Conservation (phyloP, 2,888 invertebrate genomes). For the Agrilus cyanescens region DNA sequence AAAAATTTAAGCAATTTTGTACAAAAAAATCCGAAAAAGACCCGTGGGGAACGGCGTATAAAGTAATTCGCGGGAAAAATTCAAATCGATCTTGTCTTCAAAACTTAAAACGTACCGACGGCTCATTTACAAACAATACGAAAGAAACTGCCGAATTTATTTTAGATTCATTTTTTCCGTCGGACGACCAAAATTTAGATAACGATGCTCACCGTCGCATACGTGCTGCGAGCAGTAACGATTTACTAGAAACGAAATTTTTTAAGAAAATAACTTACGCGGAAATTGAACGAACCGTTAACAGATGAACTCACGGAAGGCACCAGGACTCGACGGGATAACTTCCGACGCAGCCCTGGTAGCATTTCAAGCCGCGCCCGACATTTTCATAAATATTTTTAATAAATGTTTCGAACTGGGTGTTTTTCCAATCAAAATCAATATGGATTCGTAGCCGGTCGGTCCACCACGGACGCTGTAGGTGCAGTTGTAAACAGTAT, state of each 20-base stretch:
- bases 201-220: background rate
- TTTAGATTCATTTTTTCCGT: slow-evolving; percentile 3
- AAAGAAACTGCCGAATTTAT: slow-evolving; percentile 1
- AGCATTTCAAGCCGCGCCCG: slow-evolving; percentile 1
- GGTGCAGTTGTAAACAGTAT: background rate
- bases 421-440: background rate
- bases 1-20: slow-evolving; percentile 9
- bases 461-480: no score
- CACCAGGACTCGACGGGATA: slow-evolving; percentile 5
- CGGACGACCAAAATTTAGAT: slow-evolving; percentile 2
- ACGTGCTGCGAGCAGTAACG: no score
- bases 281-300: slow-evolving; percentile 4
- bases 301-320: slow-evolving; percentile 3
- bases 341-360: slow-evolving; percentile 4
- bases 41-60: slow-evolving; percentile 11
- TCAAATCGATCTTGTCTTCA: background rate
- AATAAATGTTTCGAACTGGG: slow-evolving; percentile 4
- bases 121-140: background rate
- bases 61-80: slow-evolving; percentile 1
- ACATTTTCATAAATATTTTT: background rate
- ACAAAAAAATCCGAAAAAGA: slow-evolving; percentile 4
- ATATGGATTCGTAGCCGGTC: no score
- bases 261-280: background rate
- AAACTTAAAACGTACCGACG: background rate
- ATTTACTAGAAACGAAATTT: background rate